phyloP scores from a whole-genome alignment of 1,140 invertebrate genomes.

The Ridgeia piscesae region DNA sequence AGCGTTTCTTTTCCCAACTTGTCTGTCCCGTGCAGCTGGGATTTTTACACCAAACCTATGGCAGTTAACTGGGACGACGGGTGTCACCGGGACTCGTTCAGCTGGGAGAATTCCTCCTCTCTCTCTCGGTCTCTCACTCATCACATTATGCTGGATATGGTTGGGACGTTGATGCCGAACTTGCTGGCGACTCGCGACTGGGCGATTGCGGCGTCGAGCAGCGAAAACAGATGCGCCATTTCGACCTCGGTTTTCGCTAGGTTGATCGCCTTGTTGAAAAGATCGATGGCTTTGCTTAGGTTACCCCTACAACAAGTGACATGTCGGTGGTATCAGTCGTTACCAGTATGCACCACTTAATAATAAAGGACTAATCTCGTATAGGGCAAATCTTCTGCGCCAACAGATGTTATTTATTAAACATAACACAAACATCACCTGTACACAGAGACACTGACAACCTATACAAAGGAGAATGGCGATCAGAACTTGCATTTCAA shows the following conservation, averaged over 20 bases:
- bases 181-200: slow-evolving; percentile 79
- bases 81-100: background rate
- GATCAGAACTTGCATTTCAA: too few species aligned
- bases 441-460: too few species aligned
- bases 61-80: background rate
- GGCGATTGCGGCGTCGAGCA: slow-evolving; percentile 76
- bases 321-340: background rate
- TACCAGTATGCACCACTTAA: too few species aligned
- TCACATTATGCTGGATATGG: slow-evolving; percentile 2
- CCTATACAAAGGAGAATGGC: too few species aligned
- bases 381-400: too few species aligned
- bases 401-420: too few species aligned
- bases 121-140: background rate
- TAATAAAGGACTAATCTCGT: too few species aligned
- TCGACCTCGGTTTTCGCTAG: slow-evolving; percentile 82
- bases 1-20: too few species aligned
- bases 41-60: background rate
- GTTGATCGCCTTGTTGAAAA: slow-evolving; percentile 87
- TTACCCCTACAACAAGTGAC: slow-evolving; percentile 69
- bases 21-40: background rate
- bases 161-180: slow-evolving; percentile 64
- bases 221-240: slow-evolving; percentile 74
- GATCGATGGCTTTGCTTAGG: slow-evolving; percentile 75
- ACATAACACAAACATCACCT: too few species aligned
- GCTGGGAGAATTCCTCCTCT: background rate